phyloP scores from a whole-genome alignment of 2,797 vertebrate species.

The Buphagus erythrorhynchus region DNA sequence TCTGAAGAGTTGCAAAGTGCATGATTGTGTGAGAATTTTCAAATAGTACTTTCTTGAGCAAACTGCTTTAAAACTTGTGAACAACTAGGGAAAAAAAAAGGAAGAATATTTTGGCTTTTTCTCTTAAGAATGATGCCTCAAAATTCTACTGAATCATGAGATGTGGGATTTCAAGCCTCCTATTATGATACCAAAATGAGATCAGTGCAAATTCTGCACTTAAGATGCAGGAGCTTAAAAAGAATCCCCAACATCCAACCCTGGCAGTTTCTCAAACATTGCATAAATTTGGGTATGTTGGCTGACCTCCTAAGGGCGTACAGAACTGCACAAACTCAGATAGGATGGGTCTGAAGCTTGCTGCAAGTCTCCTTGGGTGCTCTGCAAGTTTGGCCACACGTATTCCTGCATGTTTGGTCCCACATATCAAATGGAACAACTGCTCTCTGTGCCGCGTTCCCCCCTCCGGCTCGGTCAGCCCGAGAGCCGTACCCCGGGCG shows the following conservation, averaged over 20 bases:
- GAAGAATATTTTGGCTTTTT: neutral
- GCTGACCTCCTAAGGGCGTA: neutral
- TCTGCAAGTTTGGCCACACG: neutral
- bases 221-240: neutral
- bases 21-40: neutral
- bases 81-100: neutral
- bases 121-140: neutral
- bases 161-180: neutral
- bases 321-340: neutral
- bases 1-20: neutral
- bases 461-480: rapidly evolving
- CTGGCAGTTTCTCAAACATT: neutral
- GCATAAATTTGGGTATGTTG: neutral
- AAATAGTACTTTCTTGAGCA: neutral
- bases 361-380: neutral
- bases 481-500: rapidly evolving
- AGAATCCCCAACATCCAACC: neutral
- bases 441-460: neutral
- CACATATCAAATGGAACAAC: rapidly evolving
- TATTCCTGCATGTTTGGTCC: neutral
- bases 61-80: neutral
- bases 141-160: neutral
- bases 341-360: neutral
- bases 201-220: neutral
- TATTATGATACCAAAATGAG: neutral